Percentiles rank a stretch among this genome's conserved stretches.
Conservation (phyloP, 2,888 invertebrate species). For the Folsomia manolachei region DNA sequence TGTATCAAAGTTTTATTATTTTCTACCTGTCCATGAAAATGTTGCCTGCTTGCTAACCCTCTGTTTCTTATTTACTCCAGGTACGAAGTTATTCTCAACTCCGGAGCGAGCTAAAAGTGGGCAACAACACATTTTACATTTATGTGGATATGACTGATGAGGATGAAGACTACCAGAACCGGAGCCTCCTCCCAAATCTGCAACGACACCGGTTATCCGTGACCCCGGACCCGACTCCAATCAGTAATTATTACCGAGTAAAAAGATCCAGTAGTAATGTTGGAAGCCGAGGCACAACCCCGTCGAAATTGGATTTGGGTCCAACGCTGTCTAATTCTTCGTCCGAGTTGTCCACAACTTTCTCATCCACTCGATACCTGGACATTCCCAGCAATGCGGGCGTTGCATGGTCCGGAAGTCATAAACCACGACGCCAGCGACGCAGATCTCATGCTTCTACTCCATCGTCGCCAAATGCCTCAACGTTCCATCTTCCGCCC, state of each 20-base stretch:
- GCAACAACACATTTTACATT: conserved; percentile 46
- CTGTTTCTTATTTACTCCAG: too few species aligned
- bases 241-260: background rate
- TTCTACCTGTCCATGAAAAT: too few species aligned
- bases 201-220: conserved; percentile 24
- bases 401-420: background rate
- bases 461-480: background rate
- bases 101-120: conserved; percentile 66
- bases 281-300: background rate
- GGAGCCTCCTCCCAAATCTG: conserved; percentile 17
- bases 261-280: background rate
- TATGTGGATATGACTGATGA: conserved; percentile 31
- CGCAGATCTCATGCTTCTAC: conserved; percentile 35
- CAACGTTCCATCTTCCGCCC: background rate
- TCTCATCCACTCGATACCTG: background rate
- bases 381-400: background rate
- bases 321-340: conserved; percentile 39
- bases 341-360: conserved; percentile 30
- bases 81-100: conserved; percentile 90
- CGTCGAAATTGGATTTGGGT: conserved; percentile 4
- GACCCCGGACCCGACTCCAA: background rate
- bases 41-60: background rate
- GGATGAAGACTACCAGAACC: conserved; percentile 2
- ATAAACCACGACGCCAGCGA: conserved; percentile 19
- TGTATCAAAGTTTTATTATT: too few species aligned